phyloP scores from a whole-genome alignment of 1,140 invertebrate genomes.

The Argopecten irradians region DNA sequence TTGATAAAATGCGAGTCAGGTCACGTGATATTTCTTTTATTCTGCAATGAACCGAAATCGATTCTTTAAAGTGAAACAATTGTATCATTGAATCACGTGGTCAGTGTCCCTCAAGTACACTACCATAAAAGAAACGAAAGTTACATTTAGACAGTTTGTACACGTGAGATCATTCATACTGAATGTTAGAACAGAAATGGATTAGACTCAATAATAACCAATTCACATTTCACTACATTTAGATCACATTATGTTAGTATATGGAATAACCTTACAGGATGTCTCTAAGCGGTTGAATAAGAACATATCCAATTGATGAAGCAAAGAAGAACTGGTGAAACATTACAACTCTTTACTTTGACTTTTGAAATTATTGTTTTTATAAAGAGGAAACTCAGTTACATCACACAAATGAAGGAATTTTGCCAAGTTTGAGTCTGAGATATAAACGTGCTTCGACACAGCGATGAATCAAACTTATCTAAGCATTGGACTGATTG shows the following conservation, averaged over 20 bases:
- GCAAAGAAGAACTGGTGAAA: not conserved
- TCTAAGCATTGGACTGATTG: not conserved
- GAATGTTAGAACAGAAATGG: not conserved
- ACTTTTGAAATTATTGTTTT: not conserved
- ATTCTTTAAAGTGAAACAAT: constrained; percentile 3
- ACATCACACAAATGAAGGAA: not conserved
- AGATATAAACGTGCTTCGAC: not conserved
- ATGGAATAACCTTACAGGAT: not conserved
- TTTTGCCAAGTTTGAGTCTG: not conserved
- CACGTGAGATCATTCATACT: not conserved
- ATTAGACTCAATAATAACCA: not conserved
- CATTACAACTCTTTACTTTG: not conserved
- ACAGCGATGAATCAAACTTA: not conserved
- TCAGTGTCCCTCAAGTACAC: not conserved
- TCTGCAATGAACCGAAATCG: constrained; percentile 15
- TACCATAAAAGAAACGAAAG: not conserved
- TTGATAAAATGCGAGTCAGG: not conserved
- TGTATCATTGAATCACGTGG: not conserved
- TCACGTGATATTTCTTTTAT: not conserved
- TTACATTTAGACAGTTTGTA: not conserved
- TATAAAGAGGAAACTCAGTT: not conserved
- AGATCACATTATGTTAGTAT: too few species aligned
- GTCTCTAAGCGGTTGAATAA: not conserved
- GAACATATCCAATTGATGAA: not conserved
- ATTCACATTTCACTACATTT: too few species aligned